These are phyloP conservation scores for Thripadectes ignobilis DNA, from an alignment of 2,797 vertebrate genomes.

Conservation along the genomic window DNA sequence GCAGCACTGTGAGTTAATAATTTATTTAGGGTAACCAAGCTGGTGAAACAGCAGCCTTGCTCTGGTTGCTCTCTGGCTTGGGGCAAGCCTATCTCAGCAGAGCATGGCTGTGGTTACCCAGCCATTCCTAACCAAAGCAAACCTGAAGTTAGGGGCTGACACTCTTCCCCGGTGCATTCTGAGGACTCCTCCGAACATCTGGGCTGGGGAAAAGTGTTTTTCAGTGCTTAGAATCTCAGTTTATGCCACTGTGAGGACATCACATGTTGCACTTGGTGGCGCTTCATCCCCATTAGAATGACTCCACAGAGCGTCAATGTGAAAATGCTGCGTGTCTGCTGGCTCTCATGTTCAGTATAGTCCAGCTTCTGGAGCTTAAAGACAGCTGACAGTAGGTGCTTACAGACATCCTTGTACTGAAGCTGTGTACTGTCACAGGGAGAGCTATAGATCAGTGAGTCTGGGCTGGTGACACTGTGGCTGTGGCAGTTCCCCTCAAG, in stretches of 20 bases:
- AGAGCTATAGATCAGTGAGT: background rate
- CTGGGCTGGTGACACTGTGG: background rate
- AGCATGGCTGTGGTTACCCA: background rate
- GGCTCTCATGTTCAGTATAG: background rate
- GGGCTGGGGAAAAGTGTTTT: background rate
- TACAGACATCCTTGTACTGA: too few relatives aligned
- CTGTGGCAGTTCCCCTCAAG: background rate
- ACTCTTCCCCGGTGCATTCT: background rate
- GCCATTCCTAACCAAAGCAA: background rate
- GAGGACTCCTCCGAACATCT: background rate
- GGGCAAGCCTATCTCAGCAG: background rate
- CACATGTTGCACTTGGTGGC: rapidly evolving
- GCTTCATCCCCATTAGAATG: background rate
- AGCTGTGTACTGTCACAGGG: rapidly evolving
- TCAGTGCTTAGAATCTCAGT: rapidly evolving
- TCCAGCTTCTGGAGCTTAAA: background rate
- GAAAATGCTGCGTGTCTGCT: background rate
- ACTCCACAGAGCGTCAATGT: background rate
- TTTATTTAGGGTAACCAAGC: background rate
- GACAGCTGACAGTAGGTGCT: background rate
- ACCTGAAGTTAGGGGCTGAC: background rate
- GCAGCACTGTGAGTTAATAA: background rate
- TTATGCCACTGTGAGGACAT: background rate
- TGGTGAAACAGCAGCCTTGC: background rate
- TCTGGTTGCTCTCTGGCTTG: background rate